phyloP scores from a whole-genome alignment of 2,888 invertebrate genomes.

The Nemotelus pantherinus region DNA sequence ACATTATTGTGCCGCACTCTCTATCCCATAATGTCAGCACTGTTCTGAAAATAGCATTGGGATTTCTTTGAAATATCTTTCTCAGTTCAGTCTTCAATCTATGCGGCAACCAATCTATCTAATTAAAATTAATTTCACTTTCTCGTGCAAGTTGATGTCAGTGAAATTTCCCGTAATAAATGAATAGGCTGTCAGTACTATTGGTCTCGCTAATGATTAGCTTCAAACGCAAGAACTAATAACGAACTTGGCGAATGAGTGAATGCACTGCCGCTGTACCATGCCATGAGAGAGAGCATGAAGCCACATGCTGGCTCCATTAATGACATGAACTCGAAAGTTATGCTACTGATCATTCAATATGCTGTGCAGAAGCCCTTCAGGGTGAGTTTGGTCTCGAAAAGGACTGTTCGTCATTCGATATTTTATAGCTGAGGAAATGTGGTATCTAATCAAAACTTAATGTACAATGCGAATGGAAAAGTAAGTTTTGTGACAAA shows the following conservation, averaged over 20 bases:
- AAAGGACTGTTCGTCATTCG: background rate
- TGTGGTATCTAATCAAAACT: no score
- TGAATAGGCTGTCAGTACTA: constrained; percentile 35
- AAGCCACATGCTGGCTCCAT: constrained; percentile 30
- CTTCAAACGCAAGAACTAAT: constrained; percentile 28
- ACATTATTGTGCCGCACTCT: no score
- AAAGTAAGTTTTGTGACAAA: no score
- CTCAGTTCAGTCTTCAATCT: no score
- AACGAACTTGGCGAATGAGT: constrained; percentile 18
- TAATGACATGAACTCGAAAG: constrained; percentile 34
- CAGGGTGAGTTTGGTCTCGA: background rate
- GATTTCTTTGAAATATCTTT: no score
- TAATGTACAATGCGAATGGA: no score
- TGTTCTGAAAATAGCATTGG: no score
- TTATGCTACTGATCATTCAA: background rate
- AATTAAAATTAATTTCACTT: constrained; percentile 24
- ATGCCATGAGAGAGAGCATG: background rate
- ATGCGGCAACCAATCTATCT: background rate
- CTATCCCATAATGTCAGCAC: no score
- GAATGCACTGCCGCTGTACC: background rate
- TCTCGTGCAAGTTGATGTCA: background rate
- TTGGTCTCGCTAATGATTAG: constrained; percentile 32
- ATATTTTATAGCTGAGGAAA: no score
- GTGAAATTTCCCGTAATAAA: background rate
- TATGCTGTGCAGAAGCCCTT: background rate